These are phyloP conservation scores for Ectropis grisescens DNA, from an alignment of 1,140 invertebrate genomes.

Conservation along the genomic window DNA sequence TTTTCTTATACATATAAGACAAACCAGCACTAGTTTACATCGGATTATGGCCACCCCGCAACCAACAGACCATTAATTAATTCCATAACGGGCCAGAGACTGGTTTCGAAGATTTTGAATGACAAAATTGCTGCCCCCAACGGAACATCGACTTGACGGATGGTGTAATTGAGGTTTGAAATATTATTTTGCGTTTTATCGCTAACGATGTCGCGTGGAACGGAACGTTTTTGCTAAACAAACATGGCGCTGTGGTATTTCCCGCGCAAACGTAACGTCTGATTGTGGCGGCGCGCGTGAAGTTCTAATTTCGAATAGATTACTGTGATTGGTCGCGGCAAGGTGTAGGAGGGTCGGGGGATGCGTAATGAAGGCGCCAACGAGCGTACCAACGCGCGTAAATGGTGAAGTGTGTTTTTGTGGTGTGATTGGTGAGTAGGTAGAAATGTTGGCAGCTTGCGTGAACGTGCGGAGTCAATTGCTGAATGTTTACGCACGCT, in stretches of 20 bases:
- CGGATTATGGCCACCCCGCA: constrained; percentile 22
- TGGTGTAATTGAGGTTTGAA: constrained; percentile 36
- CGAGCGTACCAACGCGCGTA: constrained; percentile 20
- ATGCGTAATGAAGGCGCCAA: constrained; percentile 20
- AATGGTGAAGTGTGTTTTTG: constrained; percentile 26
- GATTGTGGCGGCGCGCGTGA: constrained; percentile 24
- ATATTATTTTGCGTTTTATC: constrained; percentile 23
- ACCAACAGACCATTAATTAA: constrained; percentile 31
- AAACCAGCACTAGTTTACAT: constrained; percentile 24
- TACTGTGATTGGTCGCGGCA: constrained; percentile 32
- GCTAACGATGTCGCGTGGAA: constrained; percentile 16
- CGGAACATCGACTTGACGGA: constrained; percentile 28
- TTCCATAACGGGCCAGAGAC: constrained; percentile 25
- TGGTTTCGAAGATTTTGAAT: constrained; percentile 38
- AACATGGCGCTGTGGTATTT: constrained; percentile 9
- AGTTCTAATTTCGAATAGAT: constrained; percentile 37
- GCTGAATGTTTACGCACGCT: constrained; percentile 12
- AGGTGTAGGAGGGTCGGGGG: constrained; percentile 13
- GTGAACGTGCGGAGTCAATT: constrained; percentile 29
- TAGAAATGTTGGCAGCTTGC: constrained; percentile 20
- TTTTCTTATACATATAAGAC: constrained; percentile 22
- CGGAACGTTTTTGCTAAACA: constrained; percentile 11
- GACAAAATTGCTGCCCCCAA: constrained; percentile 34
- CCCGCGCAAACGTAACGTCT: constrained; percentile 15
- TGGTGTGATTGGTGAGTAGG: constrained; percentile 15